Evolutionary conservation across 2,888 invertebrate genomes (phyloP).

Genomic region (Temnothorax rugatulus): DNA sequence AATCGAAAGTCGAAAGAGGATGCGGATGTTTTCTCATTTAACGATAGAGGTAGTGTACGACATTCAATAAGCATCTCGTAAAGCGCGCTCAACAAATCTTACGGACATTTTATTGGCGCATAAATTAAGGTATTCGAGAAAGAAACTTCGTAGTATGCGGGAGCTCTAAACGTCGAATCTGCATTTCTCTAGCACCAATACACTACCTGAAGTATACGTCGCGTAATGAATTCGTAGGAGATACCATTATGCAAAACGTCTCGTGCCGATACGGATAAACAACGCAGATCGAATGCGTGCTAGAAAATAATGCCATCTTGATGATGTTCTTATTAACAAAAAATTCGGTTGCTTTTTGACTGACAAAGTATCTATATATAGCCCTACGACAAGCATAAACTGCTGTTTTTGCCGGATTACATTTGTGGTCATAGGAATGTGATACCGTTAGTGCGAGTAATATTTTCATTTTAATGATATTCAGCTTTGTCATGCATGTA

Average conservation of each 20-base stretch:
- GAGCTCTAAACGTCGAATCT: constrained; percentile 38
- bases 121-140: constrained; percentile 48
- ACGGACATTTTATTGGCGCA: constrained; percentile 35
- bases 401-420: constrained; percentile 1
- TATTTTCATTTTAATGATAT: background rate
- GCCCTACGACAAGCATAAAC: background rate
- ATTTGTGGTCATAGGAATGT: background rate
- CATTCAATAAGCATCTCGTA: constrained; percentile 53
- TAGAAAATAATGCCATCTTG: constrained; percentile 6
- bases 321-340: constrained; percentile 3
- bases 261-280: constrained; percentile 10
- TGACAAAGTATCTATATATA: background rate
- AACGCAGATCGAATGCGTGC: background rate
- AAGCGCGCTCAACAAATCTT: constrained; percentile 48
- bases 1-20: constrained; percentile 9
- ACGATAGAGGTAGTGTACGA: constrained; percentile 31
- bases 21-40: constrained; percentile 36
- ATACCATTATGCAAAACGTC: constrained; percentile 22
- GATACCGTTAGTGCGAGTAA: background rate
- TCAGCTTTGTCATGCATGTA: background rate
- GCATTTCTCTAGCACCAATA: constrained; percentile 29
- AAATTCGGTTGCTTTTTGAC: constrained; percentile 1
- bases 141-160: constrained; percentile 36
- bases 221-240: constrained; percentile 37
- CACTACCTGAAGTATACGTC: background rate